Conservation (phyloP, 2,797 vertebrate species). For the Cephalopachus bancanus region DNA sequence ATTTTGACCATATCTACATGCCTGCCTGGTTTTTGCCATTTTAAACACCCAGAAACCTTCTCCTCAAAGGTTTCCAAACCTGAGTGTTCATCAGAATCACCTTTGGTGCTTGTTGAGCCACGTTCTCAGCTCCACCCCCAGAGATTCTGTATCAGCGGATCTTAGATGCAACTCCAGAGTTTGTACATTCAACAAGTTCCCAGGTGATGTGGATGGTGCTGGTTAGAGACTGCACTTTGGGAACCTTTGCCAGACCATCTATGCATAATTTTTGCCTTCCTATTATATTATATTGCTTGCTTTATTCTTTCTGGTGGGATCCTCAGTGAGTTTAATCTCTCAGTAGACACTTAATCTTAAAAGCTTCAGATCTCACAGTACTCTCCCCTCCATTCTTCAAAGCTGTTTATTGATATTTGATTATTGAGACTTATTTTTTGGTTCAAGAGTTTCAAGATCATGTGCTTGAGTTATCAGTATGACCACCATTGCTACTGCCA, state of each 20-base stretch:
- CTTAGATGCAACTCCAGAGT: not conserved
- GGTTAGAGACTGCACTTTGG: not conserved
- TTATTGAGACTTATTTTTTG: not conserved
- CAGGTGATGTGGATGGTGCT: not conserved
- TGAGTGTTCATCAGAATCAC: not conserved
- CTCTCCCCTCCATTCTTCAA: not conserved
- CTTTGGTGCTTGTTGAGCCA: not conserved
- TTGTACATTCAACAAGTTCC: not conserved
- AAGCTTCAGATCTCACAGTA: not conserved
- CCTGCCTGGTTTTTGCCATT: not conserved
- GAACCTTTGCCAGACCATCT: not conserved
- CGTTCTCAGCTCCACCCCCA: not conserved
- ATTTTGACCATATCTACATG: not conserved
- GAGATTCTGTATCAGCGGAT: not conserved
- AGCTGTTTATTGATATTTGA: not conserved
- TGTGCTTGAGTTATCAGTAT: not conserved
- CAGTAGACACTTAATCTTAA: not conserved
- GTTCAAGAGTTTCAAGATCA: not conserved
- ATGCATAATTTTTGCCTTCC: not conserved
- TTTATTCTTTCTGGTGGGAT: not conserved
- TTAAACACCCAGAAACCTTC: not conserved
- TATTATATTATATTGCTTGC: not conserved
- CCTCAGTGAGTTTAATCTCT: not conserved
- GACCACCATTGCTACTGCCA: not conserved
- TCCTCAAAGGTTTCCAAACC: not conserved